Evolutionary conservation across 2,113 vertebrate genomes (phyloP).

Genomic region (Salvelinus namaycush): DNA sequence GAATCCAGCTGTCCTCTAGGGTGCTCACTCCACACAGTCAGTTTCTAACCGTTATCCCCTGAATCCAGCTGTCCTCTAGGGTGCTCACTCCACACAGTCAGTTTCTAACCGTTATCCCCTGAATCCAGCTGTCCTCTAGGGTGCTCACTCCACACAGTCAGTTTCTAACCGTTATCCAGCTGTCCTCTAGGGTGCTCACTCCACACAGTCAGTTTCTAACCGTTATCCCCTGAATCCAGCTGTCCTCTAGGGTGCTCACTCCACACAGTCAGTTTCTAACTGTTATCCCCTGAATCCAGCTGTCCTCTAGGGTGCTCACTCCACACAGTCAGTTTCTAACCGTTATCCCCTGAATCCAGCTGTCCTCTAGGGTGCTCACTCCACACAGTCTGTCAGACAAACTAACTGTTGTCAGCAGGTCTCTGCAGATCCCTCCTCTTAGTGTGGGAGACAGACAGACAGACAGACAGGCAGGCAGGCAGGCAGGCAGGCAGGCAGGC

Average conservation of each 20-base stretch:
- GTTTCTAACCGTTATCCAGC: not conserved
- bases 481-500: too few species aligned
- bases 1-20: constrained; percentile 6
- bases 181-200: too few species aligned
- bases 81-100: constrained; percentile 17
- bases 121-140: constrained; percentile 6
- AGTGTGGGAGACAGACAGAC: not conserved
- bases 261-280: too few species aligned
- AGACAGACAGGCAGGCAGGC: too few species aligned
- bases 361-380: constrained; percentile 11
- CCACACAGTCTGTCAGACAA: constrained; percentile 1
- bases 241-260: too few species aligned
- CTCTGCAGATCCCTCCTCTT: constrained; percentile 9
- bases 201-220: too few species aligned
- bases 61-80: constrained; percentile 6
- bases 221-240: too few species aligned
- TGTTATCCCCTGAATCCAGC: too few species aligned
- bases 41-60: not conserved
- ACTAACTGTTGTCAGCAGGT: constrained; percentile 10
- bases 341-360: not conserved
- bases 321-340: not conserved
- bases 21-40: constrained; percentile 17
- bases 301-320: too few species aligned
- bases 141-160: constrained; percentile 17
- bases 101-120: not conserved